Percentiles rank a stretch among this genome's conserved stretches.
phyloP scores from a whole-genome alignment of 2,113 vertebrate genomes.

The Amphiprion percula region DNA sequence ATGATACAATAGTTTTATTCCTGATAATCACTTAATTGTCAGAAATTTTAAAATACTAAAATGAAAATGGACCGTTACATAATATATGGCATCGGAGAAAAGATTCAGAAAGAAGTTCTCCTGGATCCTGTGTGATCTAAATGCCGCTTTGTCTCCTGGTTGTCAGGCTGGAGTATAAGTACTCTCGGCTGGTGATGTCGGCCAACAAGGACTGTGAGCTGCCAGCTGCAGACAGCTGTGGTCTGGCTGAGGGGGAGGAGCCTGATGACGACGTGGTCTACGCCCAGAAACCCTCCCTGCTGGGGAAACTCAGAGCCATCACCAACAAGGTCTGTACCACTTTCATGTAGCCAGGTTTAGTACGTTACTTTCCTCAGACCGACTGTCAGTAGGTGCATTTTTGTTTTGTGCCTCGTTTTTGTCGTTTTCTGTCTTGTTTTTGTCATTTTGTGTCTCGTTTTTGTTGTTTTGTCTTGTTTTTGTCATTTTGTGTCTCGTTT shows the following conservation, averaged over 20 bases:
- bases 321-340: constrained; percentile 88
- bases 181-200: constrained; percentile 97
- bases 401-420: no score
- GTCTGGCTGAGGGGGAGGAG: constrained; percentile 95
- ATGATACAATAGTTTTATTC: no score
- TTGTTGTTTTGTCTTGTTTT: no score
- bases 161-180: constrained; percentile 95
- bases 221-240: constrained; percentile 96
- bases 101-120: no score
- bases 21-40: no score
- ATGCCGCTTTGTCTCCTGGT: constrained; percentile 2
- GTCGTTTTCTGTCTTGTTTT: no score
- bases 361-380: not conserved
- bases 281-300: constrained; percentile 90
- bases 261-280: constrained; percentile 95
- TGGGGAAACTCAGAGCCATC: constrained; percentile 95
- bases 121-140: not conserved
- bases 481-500: no score
- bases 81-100: no score
- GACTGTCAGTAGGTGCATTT: not conserved
- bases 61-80: no score
- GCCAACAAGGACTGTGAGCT: constrained; percentile 96
- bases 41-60: no score
- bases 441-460: no score
- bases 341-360: not conserved